Evolutionary conservation across 2,797 vertebrate species (phyloP).

Genomic region (Geotrypetes seraphini): DNA sequence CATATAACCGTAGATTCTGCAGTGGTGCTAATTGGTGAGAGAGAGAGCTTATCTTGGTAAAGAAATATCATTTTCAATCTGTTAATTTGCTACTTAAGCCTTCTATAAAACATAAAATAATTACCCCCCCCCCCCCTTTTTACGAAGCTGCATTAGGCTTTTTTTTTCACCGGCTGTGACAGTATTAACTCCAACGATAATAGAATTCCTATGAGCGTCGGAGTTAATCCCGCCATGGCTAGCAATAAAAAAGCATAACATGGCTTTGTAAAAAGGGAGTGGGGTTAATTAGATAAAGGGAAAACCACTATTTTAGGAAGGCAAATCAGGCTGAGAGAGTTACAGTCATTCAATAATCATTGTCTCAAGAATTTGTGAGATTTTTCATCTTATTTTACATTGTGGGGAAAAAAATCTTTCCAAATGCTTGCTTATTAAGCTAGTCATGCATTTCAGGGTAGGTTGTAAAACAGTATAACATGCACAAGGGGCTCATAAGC

Average conservation of each 20-base stretch:
- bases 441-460: conserved; percentile 43
- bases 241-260: too few relatives aligned
- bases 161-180: too few relatives aligned
- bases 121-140: too few relatives aligned
- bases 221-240: too few relatives aligned
- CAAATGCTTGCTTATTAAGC: conserved; percentile 53
- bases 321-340: conserved; percentile 15
- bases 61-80: too few relatives aligned
- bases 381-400: conserved; percentile 24
- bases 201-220: too few relatives aligned
- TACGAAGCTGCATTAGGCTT: too few relatives aligned
- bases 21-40: too few relatives aligned
- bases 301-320: neutral
- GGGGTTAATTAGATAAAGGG: neutral
- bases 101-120: neutral
- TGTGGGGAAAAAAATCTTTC: conserved; percentile 11
- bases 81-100: neutral
- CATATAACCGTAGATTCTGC: too few relatives aligned
- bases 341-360: conserved; percentile 16
- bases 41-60: too few relatives aligned
- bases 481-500: conserved; percentile 47
- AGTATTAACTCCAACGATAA: too few relatives aligned
- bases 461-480: conserved; percentile 43
- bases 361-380: conserved; percentile 15
- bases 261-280: too few relatives aligned